phyloP scores from a whole-genome alignment of 2,888 invertebrate genomes.

The Argyra leucocephala region DNA sequence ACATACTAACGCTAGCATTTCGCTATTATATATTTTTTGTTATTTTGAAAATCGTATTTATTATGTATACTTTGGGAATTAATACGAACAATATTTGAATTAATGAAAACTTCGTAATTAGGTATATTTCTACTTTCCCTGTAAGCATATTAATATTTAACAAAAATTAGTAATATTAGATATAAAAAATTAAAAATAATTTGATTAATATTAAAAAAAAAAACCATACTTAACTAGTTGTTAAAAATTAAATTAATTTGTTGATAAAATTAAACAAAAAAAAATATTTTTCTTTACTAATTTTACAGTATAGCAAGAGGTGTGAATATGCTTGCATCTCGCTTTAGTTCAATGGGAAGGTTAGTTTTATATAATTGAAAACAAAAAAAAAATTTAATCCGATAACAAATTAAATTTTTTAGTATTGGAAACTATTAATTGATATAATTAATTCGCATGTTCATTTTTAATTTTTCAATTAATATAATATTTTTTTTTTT shows the following conservation, averaged over 20 bases:
- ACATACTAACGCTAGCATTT: not conserved
- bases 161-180: not conserved
- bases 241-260: slow-evolving; percentile 8
- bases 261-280: no score
- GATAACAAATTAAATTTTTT: no score
- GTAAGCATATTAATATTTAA: not conserved
- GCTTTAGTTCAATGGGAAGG: slow-evolving; percentile 17
- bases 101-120: not conserved
- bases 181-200: not conserved
- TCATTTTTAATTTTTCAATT: no score
- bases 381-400: not conserved
- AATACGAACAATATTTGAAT: not conserved
- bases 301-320: slow-evolving; percentile 37
- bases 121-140: not conserved
- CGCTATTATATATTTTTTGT: not conserved
- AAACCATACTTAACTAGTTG: no score
- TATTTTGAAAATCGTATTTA: not conserved
- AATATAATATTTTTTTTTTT: no score
- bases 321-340: slow-evolving; percentile 41
- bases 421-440: not conserved
- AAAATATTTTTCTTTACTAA: not conserved
- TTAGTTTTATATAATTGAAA: slow-evolving; percentile 1
- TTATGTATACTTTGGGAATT: not conserved
- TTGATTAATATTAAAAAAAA: not conserved
- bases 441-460: not conserved